A percentile compares a stretch with the other conserved stretches of the same genome.
phyloP scores from a whole-genome alignment of 2,888 invertebrate species.

The Electrophaes corylata region DNA sequence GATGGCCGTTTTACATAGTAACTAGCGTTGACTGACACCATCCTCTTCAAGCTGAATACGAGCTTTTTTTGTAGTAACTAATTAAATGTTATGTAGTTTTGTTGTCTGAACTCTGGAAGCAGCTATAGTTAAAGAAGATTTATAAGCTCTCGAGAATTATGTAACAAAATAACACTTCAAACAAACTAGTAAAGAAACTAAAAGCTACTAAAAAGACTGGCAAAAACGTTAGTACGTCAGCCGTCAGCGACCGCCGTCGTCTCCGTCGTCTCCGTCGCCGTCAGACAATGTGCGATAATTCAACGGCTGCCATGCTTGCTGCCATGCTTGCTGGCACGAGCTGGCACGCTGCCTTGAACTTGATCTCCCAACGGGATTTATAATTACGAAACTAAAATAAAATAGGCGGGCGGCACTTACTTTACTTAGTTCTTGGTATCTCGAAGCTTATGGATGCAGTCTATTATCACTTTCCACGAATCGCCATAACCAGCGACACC shows the following conservation, averaged over 20 bases:
- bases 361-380: constrained; percentile 12
- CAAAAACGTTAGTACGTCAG: constrained; percentile 3
- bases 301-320: background rate
- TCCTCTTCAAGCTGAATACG: no score
- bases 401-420: background rate
- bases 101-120: no score
- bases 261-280: background rate
- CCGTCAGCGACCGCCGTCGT: background rate
- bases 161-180: no score
- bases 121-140: no score
- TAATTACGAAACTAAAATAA: constrained; percentile 5
- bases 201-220: background rate
- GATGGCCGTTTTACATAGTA: no score
- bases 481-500: no score
- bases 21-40: no score
- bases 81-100: no score
- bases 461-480: background rate
- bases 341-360: constrained; percentile 29
- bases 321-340: no score
- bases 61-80: no score
- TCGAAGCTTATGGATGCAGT: background rate
- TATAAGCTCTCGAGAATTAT: no score
- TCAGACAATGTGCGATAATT: background rate
- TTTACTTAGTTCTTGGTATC: background rate
- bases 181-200: no score